Percentiles rank a stretch among this genome's conserved stretches.
phyloP scores from a whole-genome alignment of 2,797 vertebrate species.

The Thaleichthys pacificus region DNA sequence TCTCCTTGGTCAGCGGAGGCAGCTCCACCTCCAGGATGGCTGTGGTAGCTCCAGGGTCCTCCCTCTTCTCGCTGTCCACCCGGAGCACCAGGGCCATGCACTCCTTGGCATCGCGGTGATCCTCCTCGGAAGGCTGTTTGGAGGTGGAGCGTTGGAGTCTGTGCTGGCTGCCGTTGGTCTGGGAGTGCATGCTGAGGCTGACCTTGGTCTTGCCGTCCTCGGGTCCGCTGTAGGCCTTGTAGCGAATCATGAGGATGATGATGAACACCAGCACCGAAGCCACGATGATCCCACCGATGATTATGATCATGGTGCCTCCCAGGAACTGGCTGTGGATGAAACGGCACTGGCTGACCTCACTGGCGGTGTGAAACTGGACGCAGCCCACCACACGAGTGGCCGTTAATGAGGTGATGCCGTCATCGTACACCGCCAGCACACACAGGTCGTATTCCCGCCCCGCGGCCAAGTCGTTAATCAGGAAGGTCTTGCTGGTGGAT shows the following conservation, averaged over 20 bases:
- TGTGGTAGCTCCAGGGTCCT: slow-evolving; percentile 50
- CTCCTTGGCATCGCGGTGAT: slow-evolving; percentile 66
- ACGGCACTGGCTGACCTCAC: slow-evolving; percentile 81
- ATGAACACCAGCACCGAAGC: slow-evolving; percentile 91
- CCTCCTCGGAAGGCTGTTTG: slow-evolving; percentile 71
- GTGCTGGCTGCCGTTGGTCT: slow-evolving; percentile 81
- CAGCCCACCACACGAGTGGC: slow-evolving; percentile 88
- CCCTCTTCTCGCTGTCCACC: slow-evolving; percentile 74
- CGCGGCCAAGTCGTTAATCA: slow-evolving; percentile 88
- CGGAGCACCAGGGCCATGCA: slow-evolving; percentile 77
- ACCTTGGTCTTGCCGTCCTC: slow-evolving; percentile 76
- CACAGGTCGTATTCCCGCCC: slow-evolving; percentile 89
- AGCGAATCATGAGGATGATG: slow-evolving; percentile 94
- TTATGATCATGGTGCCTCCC: slow-evolving; percentile 87
- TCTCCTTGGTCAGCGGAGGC: slow-evolving; percentile 56
- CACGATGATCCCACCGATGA: slow-evolving; percentile 85
- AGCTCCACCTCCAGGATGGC: slow-evolving; percentile 65
- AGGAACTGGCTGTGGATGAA: slow-evolving; percentile 87
- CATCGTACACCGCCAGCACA: slow-evolving; percentile 86
- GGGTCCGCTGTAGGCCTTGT: slow-evolving; percentile 85
- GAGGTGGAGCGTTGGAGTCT: slow-evolving; percentile 65
- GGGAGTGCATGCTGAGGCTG: slow-evolving; percentile 79
- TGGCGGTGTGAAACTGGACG: slow-evolving; percentile 86
- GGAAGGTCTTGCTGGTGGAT: slow-evolving; percentile 86
- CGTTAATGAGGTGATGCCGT: slow-evolving; percentile 85